phyloP scores from a whole-genome alignment of 92 coral and sea anemone genomes.

The Epizoanthus illoricatus region DNA sequence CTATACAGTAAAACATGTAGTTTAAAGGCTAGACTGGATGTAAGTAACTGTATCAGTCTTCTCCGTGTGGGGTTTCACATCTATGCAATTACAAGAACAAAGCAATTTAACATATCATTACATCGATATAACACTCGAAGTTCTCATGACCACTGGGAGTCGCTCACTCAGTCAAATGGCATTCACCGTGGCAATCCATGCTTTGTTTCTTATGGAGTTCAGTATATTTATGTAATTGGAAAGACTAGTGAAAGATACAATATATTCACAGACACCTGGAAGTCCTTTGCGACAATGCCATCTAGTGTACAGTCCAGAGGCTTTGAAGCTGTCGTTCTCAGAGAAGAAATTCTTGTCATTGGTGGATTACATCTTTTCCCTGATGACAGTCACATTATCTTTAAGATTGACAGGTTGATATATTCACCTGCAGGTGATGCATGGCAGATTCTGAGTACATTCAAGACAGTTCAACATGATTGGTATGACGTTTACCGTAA shows the following conservation, averaged over 20 bases:
- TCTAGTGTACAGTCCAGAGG: background rate
- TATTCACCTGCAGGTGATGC: background rate
- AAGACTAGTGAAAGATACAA: background rate
- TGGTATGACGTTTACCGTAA: no score
- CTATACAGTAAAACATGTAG: no score
- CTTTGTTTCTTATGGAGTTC: background rate
- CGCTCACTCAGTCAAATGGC: background rate
- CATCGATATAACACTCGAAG: conserved; percentile 25
- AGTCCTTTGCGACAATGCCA: background rate
- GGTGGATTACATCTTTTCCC: background rate
- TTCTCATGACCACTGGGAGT: conserved; percentile 6
- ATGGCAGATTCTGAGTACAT: background rate
- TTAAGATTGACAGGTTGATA: background rate
- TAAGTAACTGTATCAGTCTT: no score
- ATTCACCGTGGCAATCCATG: background rate
- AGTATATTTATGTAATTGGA: conserved; percentile 2
- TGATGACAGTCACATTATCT: no score
- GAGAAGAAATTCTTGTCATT: background rate
- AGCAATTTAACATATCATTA: background rate
- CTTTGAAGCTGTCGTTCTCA: background rate
- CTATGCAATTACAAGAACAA: background rate
- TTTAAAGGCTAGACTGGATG: no score
- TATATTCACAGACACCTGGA: conserved; percentile 2
- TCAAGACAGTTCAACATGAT: background rate
- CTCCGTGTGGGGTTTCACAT: no score